These are phyloP conservation scores for Neoascia interrupta DNA, from an alignment of 2,888 invertebrate species.

Conservation along the genomic window DNA sequence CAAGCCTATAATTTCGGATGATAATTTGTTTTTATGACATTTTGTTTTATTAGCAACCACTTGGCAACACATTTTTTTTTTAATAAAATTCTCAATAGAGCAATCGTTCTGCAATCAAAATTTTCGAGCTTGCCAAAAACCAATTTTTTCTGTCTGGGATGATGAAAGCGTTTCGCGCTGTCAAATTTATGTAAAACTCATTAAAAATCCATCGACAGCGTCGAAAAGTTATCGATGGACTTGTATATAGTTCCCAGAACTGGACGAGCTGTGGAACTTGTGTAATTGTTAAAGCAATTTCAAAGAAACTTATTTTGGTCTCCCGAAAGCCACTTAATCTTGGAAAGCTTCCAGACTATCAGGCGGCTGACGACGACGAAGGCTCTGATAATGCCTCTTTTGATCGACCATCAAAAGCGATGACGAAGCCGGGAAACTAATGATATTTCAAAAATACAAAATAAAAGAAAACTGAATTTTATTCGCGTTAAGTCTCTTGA, in stretches of 20 bases:
- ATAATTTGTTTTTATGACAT: background rate
- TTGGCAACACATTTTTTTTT: background rate
- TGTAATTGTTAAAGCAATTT: background rate
- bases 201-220: background rate
- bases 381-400: background rate
- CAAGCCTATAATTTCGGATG: background rate
- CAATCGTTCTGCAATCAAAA: slow-evolving; percentile 9
- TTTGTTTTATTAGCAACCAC: slow-evolving; percentile 1
- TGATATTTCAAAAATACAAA: slow-evolving; percentile 9
- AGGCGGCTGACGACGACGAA: slow-evolving; percentile 19
- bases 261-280: too few relatives aligned
- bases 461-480: too few relatives aligned
- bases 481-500: too few relatives aligned
- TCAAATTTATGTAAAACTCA: slow-evolving; percentile 25
- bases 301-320: slow-evolving; percentile 1
- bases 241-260: too few relatives aligned
- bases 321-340: slow-evolving; percentile 4
- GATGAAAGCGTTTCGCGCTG: slow-evolving; percentile 21
- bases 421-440: background rate
- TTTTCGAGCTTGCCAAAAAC: slow-evolving; percentile 40
- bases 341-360: slow-evolving; percentile 41
- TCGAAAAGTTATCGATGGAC: background rate
- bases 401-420: slow-evolving; percentile 7
- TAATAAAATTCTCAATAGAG: background rate
- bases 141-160: slow-evolving; percentile 34